Base-by-base conservation (phyloP, 2,888 invertebrate species). In the Amiota mariae region DNA sequence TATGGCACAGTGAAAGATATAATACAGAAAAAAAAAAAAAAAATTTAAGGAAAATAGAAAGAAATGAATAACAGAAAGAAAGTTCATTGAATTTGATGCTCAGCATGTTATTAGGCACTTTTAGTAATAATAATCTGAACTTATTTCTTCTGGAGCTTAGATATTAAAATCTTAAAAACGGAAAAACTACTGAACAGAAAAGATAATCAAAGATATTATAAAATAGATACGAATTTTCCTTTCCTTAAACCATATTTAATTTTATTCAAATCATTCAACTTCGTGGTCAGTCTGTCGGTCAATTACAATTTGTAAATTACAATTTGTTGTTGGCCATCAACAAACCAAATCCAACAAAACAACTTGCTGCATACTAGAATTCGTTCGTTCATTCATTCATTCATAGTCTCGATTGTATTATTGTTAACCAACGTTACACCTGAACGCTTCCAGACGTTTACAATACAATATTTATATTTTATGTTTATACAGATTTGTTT, bases 1-100 rank as follows among this genome's bases (percentile, higher is more conserved):
- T 80, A 80, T 84, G 84, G 78, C 81, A 82, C 82, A 82, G 79
- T 82, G 81, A 82, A 85, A 84, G 82, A 83, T 12, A 63, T 3
- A 36, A 36, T 0, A 36, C 36, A 36, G 0, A 36, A 36, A 36
- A 36, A 36, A 6, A n/a, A n/a, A n/a, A n/a, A n/a, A n/a, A n/a
- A n/a, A n/a, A n/a, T n/a, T 36, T 2, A 6, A 36, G 24, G 24
- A 24, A 24, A 24, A 24, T 2, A 36, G 36, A 54, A 54, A 59
- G 59, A 15, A 11, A 59, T n/a, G 12, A 63, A 63, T n/a, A 24
- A 13, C 46, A 10, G 47, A n/a, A 48, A 85, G 85, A 84, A 83
- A 85, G 83, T 82, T 83, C 82, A 82, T 36, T 75, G 74, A 74
- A 76, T 70, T 66, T 57, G 72, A 64, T 49, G 71, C 71, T 66